phyloP scores from a whole-genome alignment of 2,888 invertebrate species.

The Lottia scabra region DNA sequence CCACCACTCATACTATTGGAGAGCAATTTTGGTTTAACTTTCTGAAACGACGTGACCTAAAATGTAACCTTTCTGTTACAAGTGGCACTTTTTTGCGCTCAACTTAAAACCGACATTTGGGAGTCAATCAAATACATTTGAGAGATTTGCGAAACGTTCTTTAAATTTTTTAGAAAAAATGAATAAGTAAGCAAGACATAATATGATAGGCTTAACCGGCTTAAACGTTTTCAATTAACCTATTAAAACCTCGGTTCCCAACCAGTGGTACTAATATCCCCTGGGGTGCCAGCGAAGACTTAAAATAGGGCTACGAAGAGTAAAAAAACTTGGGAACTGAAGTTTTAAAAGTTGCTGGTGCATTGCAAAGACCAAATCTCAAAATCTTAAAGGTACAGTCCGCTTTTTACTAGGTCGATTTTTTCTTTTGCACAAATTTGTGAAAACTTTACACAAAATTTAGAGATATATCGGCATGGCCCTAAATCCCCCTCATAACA shows the following conservation, averaged over 20 bases:
- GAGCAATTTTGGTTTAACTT: too few relatives aligned
- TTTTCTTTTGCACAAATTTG: too few relatives aligned
- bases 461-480: too few relatives aligned
- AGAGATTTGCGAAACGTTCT: neutral
- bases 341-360: conserved; percentile 41
- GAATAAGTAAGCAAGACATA: conserved; percentile 26
- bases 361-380: conserved; percentile 38
- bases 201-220: conserved; percentile 23
- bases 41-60: conserved; percentile 30
- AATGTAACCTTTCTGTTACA: conserved; percentile 19
- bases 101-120: conserved; percentile 26
- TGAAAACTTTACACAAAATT: too few relatives aligned
- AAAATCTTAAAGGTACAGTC: conserved; percentile 12
- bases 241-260: too few relatives aligned
- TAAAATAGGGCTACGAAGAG: too few relatives aligned
- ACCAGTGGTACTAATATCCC: too few relatives aligned
- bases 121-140: conserved; percentile 25
- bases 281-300: too few relatives aligned
- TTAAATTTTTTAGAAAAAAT: conserved; percentile 15
- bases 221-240: conserved; percentile 35
- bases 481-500: too few relatives aligned
- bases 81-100: conserved; percentile 31
- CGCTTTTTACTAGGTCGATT: too few relatives aligned
- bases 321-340: too few relatives aligned
- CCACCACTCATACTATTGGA: too few relatives aligned